Evolutionary conservation across 1,140 invertebrate genomes (phyloP).

Genomic region (Drosophila guanche): DNA sequence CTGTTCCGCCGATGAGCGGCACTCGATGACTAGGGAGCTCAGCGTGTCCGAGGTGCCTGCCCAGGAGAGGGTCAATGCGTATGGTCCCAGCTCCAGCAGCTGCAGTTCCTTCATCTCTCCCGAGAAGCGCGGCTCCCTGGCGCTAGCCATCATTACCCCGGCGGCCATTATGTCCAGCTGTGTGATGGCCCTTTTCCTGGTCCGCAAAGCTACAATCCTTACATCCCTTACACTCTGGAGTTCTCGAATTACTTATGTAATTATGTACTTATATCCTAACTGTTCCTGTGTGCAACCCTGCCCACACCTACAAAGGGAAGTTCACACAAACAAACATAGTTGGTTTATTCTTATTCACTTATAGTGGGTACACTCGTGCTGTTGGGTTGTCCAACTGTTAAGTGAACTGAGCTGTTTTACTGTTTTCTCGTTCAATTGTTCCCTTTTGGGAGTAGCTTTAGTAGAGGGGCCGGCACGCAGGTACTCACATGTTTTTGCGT

Average conservation of each 20-base stretch:
- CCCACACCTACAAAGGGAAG: too few relatives aligned
- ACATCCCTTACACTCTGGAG: neutral
- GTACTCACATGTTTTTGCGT: too few relatives aligned
- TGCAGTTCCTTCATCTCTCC: constrained; percentile 66
- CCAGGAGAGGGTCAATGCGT: constrained; percentile 65
- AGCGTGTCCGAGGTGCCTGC: constrained; percentile 35
- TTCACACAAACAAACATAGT: too few relatives aligned
- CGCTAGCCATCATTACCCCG: constrained; percentile 85
- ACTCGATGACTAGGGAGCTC: constrained; percentile 41
- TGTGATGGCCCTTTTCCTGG: constrained; percentile 84
- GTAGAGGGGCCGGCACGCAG: too few relatives aligned
- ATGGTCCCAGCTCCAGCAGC: constrained; percentile 51
- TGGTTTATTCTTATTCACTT: too few relatives aligned
- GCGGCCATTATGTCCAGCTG: constrained; percentile 83
- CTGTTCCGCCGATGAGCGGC: constrained; percentile 40
- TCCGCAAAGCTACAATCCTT: constrained; percentile 73
- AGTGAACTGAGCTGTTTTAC: too few relatives aligned
- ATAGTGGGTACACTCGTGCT: too few relatives aligned
- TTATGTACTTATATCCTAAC: too few relatives aligned
- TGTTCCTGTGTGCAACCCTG: too few relatives aligned
- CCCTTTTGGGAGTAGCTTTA: too few relatives aligned
- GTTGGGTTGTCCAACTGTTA: too few relatives aligned
- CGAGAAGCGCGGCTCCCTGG: constrained; percentile 83
- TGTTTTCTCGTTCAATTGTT: too few relatives aligned
- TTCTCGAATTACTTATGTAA: neutral